Conservation (phyloP, 2,888 invertebrate species). For the Parnassius glacialis region DNA sequence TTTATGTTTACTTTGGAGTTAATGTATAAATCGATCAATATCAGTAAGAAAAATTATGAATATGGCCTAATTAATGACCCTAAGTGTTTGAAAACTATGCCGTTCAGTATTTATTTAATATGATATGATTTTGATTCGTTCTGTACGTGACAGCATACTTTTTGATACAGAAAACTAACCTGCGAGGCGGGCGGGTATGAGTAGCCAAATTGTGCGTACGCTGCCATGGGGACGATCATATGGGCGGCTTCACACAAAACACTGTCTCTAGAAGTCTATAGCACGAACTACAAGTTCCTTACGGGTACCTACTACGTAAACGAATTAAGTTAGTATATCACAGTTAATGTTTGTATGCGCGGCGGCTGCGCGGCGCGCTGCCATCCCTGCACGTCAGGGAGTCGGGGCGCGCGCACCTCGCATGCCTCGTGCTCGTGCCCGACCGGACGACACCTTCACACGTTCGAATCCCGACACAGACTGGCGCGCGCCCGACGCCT, state of each 20-base stretch:
- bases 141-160: too few relatives aligned
- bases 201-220: constrained; percentile 96
- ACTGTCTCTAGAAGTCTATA: constrained; percentile 77
- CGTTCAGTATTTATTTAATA: too few relatives aligned
- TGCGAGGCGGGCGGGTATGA: constrained; percentile 95
- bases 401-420: constrained; percentile 68
- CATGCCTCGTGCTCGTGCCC: constrained; percentile 56
- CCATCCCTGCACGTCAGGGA: constrained; percentile 72
- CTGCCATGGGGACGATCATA: constrained; percentile 84
- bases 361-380: constrained; percentile 74
- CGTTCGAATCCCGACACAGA: constrained; percentile 72
- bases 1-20: too few relatives aligned
- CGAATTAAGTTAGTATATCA: constrained; percentile 62
- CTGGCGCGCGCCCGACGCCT: constrained; percentile 74
- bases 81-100: too few relatives aligned
- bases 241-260: constrained; percentile 77
- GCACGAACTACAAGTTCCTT: constrained; percentile 65
- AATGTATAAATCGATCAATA: too few relatives aligned
- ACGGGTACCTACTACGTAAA: constrained; percentile 49
- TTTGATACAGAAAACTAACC: constrained; percentile 80
- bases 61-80: too few relatives aligned
- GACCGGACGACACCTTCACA: constrained; percentile 67
- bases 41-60: too few relatives aligned
- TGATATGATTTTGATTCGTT: too few relatives aligned
- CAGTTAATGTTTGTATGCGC: constrained; percentile 67